A percentile compares a stretch with the other conserved stretches of the same genome.
Evolutionary conservation across 1,140 invertebrate genomes (phyloP).

Genomic region (Leptinotarsa undecemlineata): DNA sequence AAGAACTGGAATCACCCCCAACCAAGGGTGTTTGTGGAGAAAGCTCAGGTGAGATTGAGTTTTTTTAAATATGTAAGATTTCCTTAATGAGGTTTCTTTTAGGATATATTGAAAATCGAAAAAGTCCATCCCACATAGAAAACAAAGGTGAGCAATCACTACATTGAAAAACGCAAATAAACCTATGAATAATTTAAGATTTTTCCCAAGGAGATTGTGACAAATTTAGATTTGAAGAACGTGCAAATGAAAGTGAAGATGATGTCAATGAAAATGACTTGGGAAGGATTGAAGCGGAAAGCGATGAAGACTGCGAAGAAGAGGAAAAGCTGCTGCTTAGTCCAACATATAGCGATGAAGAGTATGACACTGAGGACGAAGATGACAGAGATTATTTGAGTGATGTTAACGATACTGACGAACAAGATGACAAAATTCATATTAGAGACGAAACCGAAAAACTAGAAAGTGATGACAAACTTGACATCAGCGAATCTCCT

Average conservation of each 20-base stretch:
- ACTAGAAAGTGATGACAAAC: neutral
- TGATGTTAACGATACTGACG: slow-evolving; percentile 5
- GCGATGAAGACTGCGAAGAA: slow-evolving; percentile 13
- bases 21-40: neutral
- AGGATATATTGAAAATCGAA: neutral
- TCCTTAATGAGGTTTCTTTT: neutral
- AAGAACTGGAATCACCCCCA: neutral
- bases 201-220: neutral
- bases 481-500: neutral
- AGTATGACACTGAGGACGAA: slow-evolving; percentile 5
- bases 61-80: neutral
- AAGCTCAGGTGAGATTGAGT: slow-evolving; percentile 5
- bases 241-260: neutral
- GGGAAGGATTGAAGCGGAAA: slow-evolving; percentile 4
- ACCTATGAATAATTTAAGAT: neutral
- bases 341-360: slow-evolving; percentile 12
- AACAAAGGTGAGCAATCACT: neutral
- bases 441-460: neutral
- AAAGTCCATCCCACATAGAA: neutral
- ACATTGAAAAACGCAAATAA: neutral
- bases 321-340: slow-evolving; percentile 17
- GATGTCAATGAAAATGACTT: neutral
- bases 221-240: neutral
- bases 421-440: neutral
- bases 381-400: slow-evolving; percentile 2